Evolutionary conservation across 1,140 invertebrate species (phyloP), one percentile per base, ranked within the genome.

Genomic region (Doryteuthis pealeii): DNA sequence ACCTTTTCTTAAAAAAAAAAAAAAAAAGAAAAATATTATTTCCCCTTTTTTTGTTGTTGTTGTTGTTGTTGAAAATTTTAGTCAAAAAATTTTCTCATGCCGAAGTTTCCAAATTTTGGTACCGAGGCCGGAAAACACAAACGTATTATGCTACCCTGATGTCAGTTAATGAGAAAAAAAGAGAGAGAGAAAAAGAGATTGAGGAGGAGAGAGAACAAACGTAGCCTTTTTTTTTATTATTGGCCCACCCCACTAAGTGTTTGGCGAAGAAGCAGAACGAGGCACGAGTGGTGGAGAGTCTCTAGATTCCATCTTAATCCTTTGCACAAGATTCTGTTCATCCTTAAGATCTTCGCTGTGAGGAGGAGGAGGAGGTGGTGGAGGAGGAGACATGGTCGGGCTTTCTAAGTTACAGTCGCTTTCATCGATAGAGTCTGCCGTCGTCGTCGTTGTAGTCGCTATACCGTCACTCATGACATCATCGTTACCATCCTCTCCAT

Each of bases 391-490:
- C 66, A 68, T 22, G 66, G n/a, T 33, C 22, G 66, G 66, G 66
- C 66, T 68, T 22, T 68, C 66, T 68, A 68, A 68, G 30, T 68
- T 68, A 68, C 66, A 68, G 66, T 68, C 66, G 30, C 66, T 68
- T 68, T 68, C 66, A 68, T 68, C 30, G 6, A 68, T 22, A 68
- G 66, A 68, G 31, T 68, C 66, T 68, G 66, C 66, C 12, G 45
- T 49, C 26, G 54, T 62, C 26, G 54, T 62, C 54, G 26, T 62
- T 62, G 54, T 62, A 3, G 66, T 68, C 3, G 58, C 58, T 26
- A 68, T 68, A 26, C 66, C 32, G 22, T 68, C 66, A 33, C 66
- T 68, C 66, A 68, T 68, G 10, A 68, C 28, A 68, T 68, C 66
- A 68, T 68, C 66, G 30, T 68, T 31, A 26, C 66, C 66, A 33